A percentile compares a stretch with the other conserved stretches of the same genome.
Conservation (phyloP, 23 tunicate genomes). For the Oikopleura dioica region DNA sequence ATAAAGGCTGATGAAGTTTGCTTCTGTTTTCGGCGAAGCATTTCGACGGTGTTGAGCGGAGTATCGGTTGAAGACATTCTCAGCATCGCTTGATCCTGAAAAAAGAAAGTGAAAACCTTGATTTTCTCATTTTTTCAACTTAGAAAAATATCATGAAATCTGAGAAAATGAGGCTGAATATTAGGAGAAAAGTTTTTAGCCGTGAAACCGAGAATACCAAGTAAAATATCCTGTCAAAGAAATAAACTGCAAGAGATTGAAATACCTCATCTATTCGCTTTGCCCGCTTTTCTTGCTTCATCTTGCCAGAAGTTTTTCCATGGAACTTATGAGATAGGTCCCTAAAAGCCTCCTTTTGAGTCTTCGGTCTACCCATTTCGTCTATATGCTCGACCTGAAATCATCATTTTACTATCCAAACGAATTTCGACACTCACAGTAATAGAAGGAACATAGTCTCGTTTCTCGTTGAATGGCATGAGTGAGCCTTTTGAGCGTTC, state of each 20-base stretch:
- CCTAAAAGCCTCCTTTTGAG: slow-evolving; percentile 77
- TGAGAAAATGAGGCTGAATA: too few relatives aligned
- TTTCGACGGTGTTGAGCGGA: slow-evolving; percentile 88
- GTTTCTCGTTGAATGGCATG: slow-evolving; percentile 45
- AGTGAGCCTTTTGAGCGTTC: slow-evolving; percentile 12
- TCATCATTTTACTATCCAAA: too few relatives aligned
- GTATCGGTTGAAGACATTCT: slow-evolving; percentile 87
- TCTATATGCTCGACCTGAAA: slow-evolving; percentile 48
- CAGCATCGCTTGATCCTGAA: slow-evolving; percentile 35
- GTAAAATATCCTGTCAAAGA: not conserved
- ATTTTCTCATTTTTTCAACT: not conserved
- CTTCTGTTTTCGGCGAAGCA: slow-evolving; percentile 14
- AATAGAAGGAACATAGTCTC: slow-evolving; percentile 43
- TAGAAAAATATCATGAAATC: not conserved
- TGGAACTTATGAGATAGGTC: slow-evolving; percentile 82
- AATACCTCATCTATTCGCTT: not conserved
- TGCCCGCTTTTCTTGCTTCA: not conserved
- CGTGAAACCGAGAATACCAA: too few relatives aligned
- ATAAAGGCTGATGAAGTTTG: not conserved
- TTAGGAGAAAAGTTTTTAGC: too few relatives aligned
- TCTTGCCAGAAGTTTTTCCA: slow-evolving; percentile 70
- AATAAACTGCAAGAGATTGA: not conserved
- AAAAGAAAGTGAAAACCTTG: not conserved
- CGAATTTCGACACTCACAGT: too few relatives aligned
- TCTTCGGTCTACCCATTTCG: slow-evolving; percentile 30